Evolutionary conservation across 2,888 invertebrate genomes (phyloP), one percentile per base, ranked within the genome.

Genomic region (Eremobia ochroleuca): DNA sequence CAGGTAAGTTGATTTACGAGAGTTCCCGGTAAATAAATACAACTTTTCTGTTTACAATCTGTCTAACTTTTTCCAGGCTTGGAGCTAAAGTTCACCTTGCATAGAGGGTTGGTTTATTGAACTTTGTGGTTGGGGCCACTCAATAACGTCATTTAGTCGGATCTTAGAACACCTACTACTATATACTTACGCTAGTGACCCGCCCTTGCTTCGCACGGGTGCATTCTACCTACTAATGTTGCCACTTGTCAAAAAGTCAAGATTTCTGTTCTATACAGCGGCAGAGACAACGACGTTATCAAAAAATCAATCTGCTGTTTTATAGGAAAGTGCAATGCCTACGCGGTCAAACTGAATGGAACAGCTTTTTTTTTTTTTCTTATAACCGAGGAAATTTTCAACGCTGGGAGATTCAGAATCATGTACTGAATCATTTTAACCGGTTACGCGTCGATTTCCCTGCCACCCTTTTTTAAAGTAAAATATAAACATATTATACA

Each of bases 21-120:
- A 71, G 40, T 83, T 66, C 13, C 28, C 72, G 18, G 61, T 58
- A 78, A 71, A 83, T 67, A 78, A 67, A 62, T 59, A 83, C 40
- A 77, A 81, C 46, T 83, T 73, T 65, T 65, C 52, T 69, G 52
- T 64, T 83, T 61, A 73, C 52, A 83, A 79, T 83, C 59, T 37
- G 37, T n/a, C 28, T 66, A 83, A 69, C 65, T 81, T 79, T 78
- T 79, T 28, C 58, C 69, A 46, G 61, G 52, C n/a, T 40, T 49
- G 28, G 46, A 62, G 72, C 21, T 59, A 68, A 78, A 73, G 28
- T 83, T 83, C 52, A 69, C 64, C 68, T 83, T 68, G 40, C 66
- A 69, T 52, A 21, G 59, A 73, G 43, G 31, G 68, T 46, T 73
- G 68, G 65, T 73, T 58, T 73, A 61, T 83, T 71, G 84, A 84